These are phyloP conservation scores for Syngnathus acus DNA, from an alignment of 2,797 vertebrate genomes.

Conservation along the genomic window DNA sequence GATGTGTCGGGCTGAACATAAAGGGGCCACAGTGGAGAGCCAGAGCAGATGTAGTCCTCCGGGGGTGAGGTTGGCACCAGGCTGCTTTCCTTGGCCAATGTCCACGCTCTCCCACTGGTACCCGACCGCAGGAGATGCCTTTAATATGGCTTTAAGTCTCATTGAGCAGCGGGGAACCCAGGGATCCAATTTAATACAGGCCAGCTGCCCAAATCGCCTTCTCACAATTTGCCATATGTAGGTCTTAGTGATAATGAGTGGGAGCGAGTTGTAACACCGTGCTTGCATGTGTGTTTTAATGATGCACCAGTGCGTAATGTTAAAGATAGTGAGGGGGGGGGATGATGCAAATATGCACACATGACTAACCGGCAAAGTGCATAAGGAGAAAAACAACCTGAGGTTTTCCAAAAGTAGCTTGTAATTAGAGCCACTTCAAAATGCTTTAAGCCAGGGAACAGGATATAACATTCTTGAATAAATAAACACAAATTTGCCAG, in stretches of 20 bases:
- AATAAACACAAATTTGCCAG: conserved; percentile 6
- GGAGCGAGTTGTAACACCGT: conserved; percentile 25
- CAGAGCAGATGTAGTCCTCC: conserved; percentile 65
- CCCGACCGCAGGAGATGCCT: conserved; percentile 64
- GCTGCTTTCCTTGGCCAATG: conserved; percentile 66
- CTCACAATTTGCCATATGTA: conserved; percentile 57
- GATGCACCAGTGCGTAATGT: conserved; percentile 17
- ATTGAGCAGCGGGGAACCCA: conserved; percentile 61
- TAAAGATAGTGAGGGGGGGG: neutral
- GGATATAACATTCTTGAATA: conserved; percentile 8
- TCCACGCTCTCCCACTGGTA: conserved; percentile 64
- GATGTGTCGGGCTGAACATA: conserved; percentile 47
- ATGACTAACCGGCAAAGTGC: conserved; percentile 7
- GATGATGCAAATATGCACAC: conserved; percentile 14
- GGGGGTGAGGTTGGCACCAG: conserved; percentile 64
- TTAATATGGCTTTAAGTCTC: conserved; percentile 72
- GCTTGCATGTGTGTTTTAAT: conserved; percentile 29
- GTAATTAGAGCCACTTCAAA: conserved; percentile 6
- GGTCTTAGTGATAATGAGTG: conserved; percentile 32
- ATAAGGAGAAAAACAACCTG: conserved; percentile 6
- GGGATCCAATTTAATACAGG: conserved; percentile 72
- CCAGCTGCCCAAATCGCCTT: conserved; percentile 65
- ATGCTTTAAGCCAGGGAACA: conserved; percentile 1
- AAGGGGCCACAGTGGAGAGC: conserved; percentile 39
- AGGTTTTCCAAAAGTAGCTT: conserved; percentile 6